Percentiles rank a stretch among this genome's conserved stretches.
Evolutionary conservation across 2,113 vertebrate genomes (phyloP).

Genomic region (Mystacornis crossleyi): DNA sequence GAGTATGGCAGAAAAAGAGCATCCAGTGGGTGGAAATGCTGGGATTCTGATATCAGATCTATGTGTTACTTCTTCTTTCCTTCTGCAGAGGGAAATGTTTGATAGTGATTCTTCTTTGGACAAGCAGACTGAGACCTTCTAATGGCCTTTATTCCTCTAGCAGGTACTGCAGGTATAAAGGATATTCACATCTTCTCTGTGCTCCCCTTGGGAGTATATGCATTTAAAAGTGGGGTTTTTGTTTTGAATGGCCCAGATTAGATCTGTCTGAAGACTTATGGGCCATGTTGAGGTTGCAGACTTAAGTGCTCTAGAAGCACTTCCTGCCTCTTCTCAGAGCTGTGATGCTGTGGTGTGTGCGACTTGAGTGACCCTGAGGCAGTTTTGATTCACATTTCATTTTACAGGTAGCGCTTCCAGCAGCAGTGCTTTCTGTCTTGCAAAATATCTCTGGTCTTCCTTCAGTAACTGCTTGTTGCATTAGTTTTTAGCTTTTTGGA

Average conservation of each 20-base stretch:
- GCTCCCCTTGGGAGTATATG: background rate
- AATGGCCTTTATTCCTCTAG: background rate
- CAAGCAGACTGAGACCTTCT: background rate
- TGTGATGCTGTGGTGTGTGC: accelerated
- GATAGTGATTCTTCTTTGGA: background rate
- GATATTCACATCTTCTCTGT: background rate
- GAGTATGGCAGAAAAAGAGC: background rate
- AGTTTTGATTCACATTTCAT: background rate
- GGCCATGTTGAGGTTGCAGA: background rate
- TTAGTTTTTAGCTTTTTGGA: background rate
- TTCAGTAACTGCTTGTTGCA: background rate
- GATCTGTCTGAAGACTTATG: accelerated
- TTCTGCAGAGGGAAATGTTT: background rate
- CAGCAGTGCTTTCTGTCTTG: background rate
- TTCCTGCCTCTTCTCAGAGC: background rate
- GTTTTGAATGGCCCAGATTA: background rate
- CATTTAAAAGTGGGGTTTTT: background rate
- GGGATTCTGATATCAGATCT: background rate
- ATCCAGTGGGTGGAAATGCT: background rate
- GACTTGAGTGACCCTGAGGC: background rate
- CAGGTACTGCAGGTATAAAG: background rate
- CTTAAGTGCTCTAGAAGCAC: background rate
- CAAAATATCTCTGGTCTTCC: background rate
- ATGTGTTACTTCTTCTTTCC: background rate
- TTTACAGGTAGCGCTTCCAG: background rate